phyloP scores from a whole-genome alignment of 2,797 vertebrate genomes.

The Lithobates sylvaticus region DNA sequence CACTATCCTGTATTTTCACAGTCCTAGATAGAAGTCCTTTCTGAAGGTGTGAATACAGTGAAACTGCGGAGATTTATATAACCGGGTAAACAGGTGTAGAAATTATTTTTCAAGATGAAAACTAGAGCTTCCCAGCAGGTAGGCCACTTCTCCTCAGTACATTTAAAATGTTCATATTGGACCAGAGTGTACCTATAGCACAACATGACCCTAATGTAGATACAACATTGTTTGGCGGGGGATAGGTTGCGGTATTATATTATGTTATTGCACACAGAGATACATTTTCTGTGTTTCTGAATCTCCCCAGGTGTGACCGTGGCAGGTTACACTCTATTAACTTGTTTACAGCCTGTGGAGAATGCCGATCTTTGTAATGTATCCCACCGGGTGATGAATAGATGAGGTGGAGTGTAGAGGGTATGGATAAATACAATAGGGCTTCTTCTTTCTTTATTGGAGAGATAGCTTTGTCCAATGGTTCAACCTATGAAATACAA shows the following conservation, averaged over 20 bases:
- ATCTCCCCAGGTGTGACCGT: conserved; percentile 31
- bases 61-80: neutral
- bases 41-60: neutral
- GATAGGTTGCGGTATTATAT: conserved; percentile 18
- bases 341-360: conserved; percentile 38
- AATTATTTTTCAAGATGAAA: neutral
- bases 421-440: conserved; percentile 3
- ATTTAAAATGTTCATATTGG: neutral
- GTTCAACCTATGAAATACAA: neutral
- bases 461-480: neutral
- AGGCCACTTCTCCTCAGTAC: neutral
- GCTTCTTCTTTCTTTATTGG: neutral
- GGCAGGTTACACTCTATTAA: conserved; percentile 45
- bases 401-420: neutral
- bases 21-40: neutral
- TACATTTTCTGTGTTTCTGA: conserved; percentile 20
- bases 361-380: conserved; percentile 9
- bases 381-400: conserved; percentile 24
- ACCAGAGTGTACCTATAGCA: neutral
- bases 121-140: neutral
- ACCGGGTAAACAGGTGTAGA: neutral
- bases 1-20: neutral
- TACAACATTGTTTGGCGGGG: neutral
- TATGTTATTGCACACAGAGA: conserved; percentile 9
- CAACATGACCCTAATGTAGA: neutral